These are phyloP conservation scores for Nothocercus julius DNA, from an alignment of 2,113 vertebrate species.

Conservation along the genomic window DNA sequence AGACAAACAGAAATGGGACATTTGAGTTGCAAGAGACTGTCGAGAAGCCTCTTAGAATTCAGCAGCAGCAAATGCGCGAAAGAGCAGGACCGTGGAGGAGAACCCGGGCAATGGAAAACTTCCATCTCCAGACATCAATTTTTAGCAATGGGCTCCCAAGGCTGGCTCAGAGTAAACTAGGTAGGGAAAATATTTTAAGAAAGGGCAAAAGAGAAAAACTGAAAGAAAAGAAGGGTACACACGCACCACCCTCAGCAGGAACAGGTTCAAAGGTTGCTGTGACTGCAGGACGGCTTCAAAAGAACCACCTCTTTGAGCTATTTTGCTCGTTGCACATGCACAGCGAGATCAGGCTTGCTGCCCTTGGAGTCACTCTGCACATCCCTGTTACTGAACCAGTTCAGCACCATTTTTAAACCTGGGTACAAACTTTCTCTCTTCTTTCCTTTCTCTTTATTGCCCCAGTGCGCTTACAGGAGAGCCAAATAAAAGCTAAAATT, in stretches of 20 bases:
- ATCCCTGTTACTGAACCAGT: neutral
- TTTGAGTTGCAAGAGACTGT: neutral
- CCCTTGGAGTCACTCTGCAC: neutral
- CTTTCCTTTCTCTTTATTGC: neutral
- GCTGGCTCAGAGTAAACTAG: neutral
- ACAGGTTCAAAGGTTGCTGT: neutral
- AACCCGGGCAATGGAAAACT: neutral
- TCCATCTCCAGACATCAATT: neutral
- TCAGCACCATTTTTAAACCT: neutral
- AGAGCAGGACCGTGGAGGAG: neutral
- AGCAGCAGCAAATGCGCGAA: neutral
- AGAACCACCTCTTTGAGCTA: neutral
- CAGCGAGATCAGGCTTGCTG: neutral
- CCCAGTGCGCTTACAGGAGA: neutral
- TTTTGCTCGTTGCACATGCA: neutral
- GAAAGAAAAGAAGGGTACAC: neutral
- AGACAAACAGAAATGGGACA: slow-evolving; percentile 26
- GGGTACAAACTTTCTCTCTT: neutral
- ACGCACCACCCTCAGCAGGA: neutral
- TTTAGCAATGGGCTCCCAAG: neutral
- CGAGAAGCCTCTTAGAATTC: slow-evolving; percentile 54
- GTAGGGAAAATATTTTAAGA: neutral
- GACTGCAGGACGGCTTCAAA: neutral
- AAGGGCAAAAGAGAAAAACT: neutral
- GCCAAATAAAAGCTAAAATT: neutral